phyloP scores from a whole-genome alignment of 1,140 invertebrate genomes.

The Euura saliciscinereae region DNA sequence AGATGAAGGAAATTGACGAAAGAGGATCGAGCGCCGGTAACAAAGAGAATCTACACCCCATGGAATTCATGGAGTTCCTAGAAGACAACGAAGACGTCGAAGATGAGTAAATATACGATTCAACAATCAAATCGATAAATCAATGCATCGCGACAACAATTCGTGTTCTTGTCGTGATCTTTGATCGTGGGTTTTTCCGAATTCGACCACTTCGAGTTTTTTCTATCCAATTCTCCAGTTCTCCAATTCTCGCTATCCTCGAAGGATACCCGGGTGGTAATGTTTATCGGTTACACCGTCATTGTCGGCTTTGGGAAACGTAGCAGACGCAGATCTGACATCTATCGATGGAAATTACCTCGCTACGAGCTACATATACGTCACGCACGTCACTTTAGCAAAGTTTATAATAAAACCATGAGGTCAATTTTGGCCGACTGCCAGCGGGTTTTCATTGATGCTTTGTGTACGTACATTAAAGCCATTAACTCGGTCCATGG shows the following conservation, averaged over 20 bases:
- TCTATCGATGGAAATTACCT: background rate
- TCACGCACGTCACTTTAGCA: background rate
- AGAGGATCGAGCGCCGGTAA: background rate
- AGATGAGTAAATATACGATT: conserved; percentile 34
- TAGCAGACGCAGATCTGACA: too few species aligned
- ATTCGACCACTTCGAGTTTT: too few species aligned
- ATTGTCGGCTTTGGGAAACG: too few species aligned
- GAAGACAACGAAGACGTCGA: conserved; percentile 23
- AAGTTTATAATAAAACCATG: background rate
- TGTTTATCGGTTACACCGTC: too few species aligned
- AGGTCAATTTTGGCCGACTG: background rate
- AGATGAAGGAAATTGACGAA: background rate
- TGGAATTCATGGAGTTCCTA: conserved; percentile 18
- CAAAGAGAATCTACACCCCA: conserved; percentile 11
- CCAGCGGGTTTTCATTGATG: background rate
- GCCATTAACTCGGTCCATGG: background rate
- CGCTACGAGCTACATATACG: background rate
- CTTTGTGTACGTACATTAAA: background rate
- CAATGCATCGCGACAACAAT: too few species aligned
- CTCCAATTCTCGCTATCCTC: too few species aligned
- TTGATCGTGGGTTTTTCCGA: too few species aligned
- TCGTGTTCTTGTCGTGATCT: too few species aligned
- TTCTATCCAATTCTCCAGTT: too few species aligned
- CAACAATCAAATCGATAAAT: background rate
- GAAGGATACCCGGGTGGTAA: too few species aligned